Evolutionary conservation across 2,888 invertebrate genomes (phyloP), one percentile per base, ranked within the genome.

Genomic region (Drosophila lutescens): DNA sequence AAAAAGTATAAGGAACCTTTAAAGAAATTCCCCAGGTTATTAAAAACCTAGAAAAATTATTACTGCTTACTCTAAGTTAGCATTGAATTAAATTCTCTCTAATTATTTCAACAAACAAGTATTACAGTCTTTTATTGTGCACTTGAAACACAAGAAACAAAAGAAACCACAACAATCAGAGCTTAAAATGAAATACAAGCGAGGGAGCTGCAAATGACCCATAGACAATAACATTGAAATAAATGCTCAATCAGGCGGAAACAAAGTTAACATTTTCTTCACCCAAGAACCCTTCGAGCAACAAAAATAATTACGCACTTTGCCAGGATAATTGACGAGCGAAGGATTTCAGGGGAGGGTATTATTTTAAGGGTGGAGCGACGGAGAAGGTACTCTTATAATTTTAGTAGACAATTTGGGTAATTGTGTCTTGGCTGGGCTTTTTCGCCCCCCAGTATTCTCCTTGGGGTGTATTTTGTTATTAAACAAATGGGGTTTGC

Each of bases 241-340:
- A 80, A 84, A 84, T 84, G 86, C 77, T 73, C 77, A 84, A 84
- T 86, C 81, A 77, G 70, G 81, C 80, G 67, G 79, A 80, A 86
- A 86, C 77, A 77, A 80, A 86, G 81, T 78, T 83, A 80, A 74
- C 80, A 82, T 82, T 79, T 77, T 68, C 70, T 75, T 68, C 70
- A 78, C 72, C 43, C 74, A 75, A 75, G 62, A 74, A 61, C 67
- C 55, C 65, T 36, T 12, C 30, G n/a, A 30, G 34, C 38, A 32
- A 66, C 47, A 76, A 78, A 65, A 74, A 70, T 54, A 61, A 74
- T 72, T 61, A 57, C 47, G 41, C 15, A 34, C 54, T 26, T 34
- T 17, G 32, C 41, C 10, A 10, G 38, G 56, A 55, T 34, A 57
- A 55, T 62, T 41, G 36, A 44, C 32, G 50, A 47, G 49, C 32